These are phyloP conservation scores for Leptopilina drosophilae DNA, from an alignment of 2,888 invertebrate genomes.

Conservation along the genomic window DNA sequence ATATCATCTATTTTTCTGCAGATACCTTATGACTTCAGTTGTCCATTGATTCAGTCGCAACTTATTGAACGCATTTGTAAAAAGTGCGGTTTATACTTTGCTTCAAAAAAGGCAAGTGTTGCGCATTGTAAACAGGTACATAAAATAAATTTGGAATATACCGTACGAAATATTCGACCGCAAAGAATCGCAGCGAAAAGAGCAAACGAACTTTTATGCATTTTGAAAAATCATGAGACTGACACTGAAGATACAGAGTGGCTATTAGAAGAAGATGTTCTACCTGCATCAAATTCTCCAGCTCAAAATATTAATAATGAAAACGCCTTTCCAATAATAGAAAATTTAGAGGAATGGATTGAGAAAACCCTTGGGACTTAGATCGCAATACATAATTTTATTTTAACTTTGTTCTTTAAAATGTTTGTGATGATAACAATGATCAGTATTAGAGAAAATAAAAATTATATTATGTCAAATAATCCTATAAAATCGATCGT, in stretches of 20 bases:
- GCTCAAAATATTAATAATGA: background rate
- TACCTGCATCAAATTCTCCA: background rate
- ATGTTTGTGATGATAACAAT: background rate
- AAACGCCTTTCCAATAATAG: background rate
- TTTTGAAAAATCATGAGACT: constrained; percentile 42
- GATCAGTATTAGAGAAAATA: background rate
- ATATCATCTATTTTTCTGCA: too few species aligned
- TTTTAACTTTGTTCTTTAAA: background rate
- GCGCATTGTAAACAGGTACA: constrained; percentile 26
- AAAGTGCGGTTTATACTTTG: constrained; percentile 41
- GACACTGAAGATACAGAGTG: constrained; percentile 32
- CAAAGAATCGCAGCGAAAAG: constrained; percentile 38
- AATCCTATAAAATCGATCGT: too few species aligned
- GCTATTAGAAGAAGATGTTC: constrained; percentile 12
- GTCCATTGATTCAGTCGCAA: constrained; percentile 37
- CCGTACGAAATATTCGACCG: constrained; percentile 20
- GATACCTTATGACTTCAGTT: constrained; percentile 43
- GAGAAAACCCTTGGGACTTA: background rate
- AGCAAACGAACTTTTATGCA: constrained; percentile 45
- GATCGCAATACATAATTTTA: background rate
- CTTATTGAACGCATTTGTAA: constrained; percentile 29
- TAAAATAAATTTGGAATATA: constrained; percentile 1
- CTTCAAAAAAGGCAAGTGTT: constrained; percentile 40
- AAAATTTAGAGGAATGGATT: background rate
- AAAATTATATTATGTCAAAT: background rate